Percentiles rank a stretch among this genome's conserved stretches.
Evolutionary conservation across 2,888 invertebrate species (phyloP).

Genomic region (Morpho deidamia): DNA sequence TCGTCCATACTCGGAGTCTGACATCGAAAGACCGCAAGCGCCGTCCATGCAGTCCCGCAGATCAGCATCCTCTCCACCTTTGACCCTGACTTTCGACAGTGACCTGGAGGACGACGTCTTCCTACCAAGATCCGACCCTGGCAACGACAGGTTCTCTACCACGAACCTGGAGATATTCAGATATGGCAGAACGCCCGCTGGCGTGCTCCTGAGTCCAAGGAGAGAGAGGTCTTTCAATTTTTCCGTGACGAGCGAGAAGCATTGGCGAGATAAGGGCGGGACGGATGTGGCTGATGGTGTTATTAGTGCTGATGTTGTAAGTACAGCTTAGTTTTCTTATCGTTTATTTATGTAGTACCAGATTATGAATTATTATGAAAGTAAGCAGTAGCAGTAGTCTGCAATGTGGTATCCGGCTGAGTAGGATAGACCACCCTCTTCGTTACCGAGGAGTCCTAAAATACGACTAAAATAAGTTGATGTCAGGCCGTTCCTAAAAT

Average conservation of each 20-base stretch:
- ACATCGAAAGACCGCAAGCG: constrained; percentile 45
- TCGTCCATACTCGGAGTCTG: constrained; percentile 67
- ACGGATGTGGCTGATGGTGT: constrained; percentile 62
- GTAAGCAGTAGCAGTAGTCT: no score
- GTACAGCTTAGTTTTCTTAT: constrained; percentile 20
- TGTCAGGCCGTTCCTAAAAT: no score
- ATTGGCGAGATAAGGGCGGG: constrained; percentile 71
- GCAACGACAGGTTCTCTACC: constrained; percentile 62
- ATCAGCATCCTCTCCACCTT: constrained; percentile 62
- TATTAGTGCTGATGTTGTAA: constrained; percentile 56
- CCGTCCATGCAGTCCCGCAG: constrained; percentile 44
- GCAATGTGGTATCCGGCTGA: no score
- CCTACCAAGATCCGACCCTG: constrained; percentile 53
- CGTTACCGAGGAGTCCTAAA: no score
- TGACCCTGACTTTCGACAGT: constrained; percentile 55
- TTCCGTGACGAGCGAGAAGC: constrained; percentile 64
- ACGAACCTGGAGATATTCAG: constrained; percentile 62
- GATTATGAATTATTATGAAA: no score
- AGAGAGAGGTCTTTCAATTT: constrained; percentile 64
- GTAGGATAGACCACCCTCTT: no score
- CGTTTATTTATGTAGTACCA: no score
- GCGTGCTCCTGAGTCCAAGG: constrained; percentile 59
- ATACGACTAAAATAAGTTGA: no score
- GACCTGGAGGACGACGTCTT: constrained; percentile 73
- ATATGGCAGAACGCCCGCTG: constrained; percentile 63